Base-by-base conservation (phyloP, 1,140 invertebrate species). In the Pseudomyrmex pallidus region DNA sequence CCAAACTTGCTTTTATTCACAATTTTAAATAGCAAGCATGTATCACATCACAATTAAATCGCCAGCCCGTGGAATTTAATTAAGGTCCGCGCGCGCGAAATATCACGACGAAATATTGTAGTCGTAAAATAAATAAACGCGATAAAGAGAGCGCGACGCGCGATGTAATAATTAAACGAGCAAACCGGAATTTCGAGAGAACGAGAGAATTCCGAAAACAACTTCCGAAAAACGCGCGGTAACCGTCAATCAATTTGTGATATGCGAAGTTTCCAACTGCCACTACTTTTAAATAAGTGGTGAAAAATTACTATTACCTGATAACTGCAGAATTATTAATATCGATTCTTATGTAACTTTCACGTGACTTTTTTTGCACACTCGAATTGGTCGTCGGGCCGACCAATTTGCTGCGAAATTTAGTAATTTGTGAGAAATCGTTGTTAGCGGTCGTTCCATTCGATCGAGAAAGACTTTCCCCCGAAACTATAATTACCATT, bases 381-480 rank as follows among this genome's bases (percentile, higher is more conserved):
- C 3, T 56, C 50, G 25, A 3, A 52, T 15, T 25, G 7, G 15
- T 35, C 25, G 52, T 9, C 57, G 25, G 54, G 46, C 63, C 35
- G 17, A 13, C 35, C 52, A 78, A 78, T 78, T 78, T 78, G 52
- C 52, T 20, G 17, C 13, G 54, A 68, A 78, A 78, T 13, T 78
- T 59, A 25, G 20, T 68, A 68, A 78, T 78, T 78, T 13, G 35
- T 52, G 35, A 67, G 63, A 44, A 78, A 68, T 1, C 52, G 52
- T 35, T 46, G 13, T 68, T 57, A 59, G 13, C 3, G 9, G 13
- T 46, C 22, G 25, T 50, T 48, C 35, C 20, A 25, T 22, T 57
- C 52, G 50, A 67, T 67, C 62, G 63, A 78, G 63, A 68, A 56
- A 48, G 54, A 64, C 74, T 78, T 78, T 68, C 52, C 52, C 52